Percentiles rank a stretch among this genome's conserved stretches.
phyloP scores from a whole-genome alignment of 1,140 invertebrate species.

The Trinorchestia longiramus region DNA sequence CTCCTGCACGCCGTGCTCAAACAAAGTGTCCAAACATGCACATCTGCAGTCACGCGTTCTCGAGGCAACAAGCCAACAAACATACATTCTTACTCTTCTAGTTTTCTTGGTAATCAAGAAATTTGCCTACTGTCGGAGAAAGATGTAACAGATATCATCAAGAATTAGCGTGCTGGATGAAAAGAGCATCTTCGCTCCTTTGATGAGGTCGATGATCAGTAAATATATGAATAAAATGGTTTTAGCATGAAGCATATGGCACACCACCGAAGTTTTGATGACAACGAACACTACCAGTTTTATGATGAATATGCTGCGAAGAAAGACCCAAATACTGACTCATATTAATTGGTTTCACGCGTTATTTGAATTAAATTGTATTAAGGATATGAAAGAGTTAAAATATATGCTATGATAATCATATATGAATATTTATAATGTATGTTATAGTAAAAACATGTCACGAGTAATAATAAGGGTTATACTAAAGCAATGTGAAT shows the following conservation, averaged over 20 bases:
- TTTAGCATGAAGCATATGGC: too few relatives aligned
- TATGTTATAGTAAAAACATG: neutral
- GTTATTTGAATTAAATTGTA: too few relatives aligned
- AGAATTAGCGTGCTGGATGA: too few relatives aligned
- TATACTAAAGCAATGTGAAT: neutral
- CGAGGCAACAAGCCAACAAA: neutral
- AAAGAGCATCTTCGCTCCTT: too few relatives aligned
- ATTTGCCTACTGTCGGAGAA: too few relatives aligned
- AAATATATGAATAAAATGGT: too few relatives aligned
- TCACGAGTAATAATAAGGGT: neutral
- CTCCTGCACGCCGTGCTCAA: neutral
- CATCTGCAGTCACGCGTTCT: neutral
- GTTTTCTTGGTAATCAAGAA: neutral
- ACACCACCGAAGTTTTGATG: neutral
- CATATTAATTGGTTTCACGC: too few relatives aligned
- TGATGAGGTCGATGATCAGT: too few relatives aligned
- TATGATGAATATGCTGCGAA: neutral
- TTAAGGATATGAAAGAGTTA: too few relatives aligned
- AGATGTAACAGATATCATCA: too few relatives aligned
- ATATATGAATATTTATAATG: neutral
- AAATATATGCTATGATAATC: neutral
- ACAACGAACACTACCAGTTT: neutral
- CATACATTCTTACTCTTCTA: neutral
- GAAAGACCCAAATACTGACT: too few relatives aligned
- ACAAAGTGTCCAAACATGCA: neutral